Conservation (phyloP, 2,888 invertebrate genomes). For the Leucophora obtusa region DNA sequence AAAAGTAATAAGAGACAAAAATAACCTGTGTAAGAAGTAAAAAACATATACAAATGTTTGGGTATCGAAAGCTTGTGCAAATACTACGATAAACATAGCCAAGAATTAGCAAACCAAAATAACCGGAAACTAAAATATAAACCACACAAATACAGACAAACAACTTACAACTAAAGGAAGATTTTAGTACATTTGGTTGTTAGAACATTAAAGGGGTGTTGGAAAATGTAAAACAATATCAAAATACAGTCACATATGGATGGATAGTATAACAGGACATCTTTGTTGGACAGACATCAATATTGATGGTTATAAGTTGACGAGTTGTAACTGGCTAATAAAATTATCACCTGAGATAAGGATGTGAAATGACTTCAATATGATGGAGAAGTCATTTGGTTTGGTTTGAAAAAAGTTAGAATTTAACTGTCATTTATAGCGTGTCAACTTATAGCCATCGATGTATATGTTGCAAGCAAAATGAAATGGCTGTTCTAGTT, state of each 20-base stretch:
- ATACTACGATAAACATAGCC: not conserved
- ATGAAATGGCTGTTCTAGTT: not conserved
- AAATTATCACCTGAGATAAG: no score
- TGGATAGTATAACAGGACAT: not conserved
- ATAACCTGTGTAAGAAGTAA: not conserved
- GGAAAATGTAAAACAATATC: slow-evolving; percentile 2
- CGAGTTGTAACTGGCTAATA: no score
- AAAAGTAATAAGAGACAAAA: not conserved
- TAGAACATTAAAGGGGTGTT: no score
- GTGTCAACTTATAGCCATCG: no score
- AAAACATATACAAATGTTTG: not conserved
- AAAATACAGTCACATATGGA: not conserved
- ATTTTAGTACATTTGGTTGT: not conserved
- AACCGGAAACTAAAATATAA: slow-evolving; percentile 57
- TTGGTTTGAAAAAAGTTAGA: no score
- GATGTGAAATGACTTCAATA: not conserved
- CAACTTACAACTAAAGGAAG: not conserved
- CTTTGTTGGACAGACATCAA: not conserved
- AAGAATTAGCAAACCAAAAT: slow-evolving; percentile 59
- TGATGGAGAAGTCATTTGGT: no score
- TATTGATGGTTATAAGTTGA: no score
- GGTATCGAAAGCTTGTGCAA: not conserved
- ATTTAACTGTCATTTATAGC: no score
- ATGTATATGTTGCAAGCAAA: not conserved
- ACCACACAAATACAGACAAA: slow-evolving; percentile 39